A percentile compares a stretch with the other conserved stretches of the same genome.
phyloP scores from a whole-genome alignment of 2,113 vertebrate genomes.

The Theristicus caerulescens region DNA sequence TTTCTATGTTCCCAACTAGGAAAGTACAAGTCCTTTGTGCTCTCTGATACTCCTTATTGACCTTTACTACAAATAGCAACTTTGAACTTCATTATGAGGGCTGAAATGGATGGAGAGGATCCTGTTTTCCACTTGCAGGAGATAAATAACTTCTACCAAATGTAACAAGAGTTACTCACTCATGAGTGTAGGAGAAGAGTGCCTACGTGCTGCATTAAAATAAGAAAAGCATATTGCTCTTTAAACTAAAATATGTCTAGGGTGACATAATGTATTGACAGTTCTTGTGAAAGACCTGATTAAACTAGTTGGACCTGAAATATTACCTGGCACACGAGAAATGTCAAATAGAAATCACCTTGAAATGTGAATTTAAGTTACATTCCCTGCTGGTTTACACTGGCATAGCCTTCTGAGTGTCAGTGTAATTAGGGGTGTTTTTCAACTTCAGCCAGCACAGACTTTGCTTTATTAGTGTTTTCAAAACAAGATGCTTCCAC shows the following conservation, averaged over 20 bases:
- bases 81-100: neutral
- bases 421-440: neutral
- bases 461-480: neutral
- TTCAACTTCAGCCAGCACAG: neutral
- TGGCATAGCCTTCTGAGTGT: neutral
- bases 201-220: neutral
- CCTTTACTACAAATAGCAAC: neutral
- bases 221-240: neutral
- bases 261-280: neutral
- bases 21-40: neutral
- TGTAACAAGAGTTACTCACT: neutral
- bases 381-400: neutral
- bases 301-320: slow-evolving; percentile 2
- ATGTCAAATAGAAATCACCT: neutral
- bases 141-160: neutral
- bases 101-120: neutral
- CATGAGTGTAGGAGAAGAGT: neutral
- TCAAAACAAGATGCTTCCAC: neutral
- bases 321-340: neutral
- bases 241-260: neutral
- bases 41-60: neutral
- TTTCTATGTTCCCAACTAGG: neutral
- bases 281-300: neutral
- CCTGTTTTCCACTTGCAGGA: neutral
- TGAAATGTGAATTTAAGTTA: neutral